These are phyloP conservation scores for Leptura quadrifasciata DNA, from an alignment of 2,888 invertebrate genomes.

Conservation along the genomic window DNA sequence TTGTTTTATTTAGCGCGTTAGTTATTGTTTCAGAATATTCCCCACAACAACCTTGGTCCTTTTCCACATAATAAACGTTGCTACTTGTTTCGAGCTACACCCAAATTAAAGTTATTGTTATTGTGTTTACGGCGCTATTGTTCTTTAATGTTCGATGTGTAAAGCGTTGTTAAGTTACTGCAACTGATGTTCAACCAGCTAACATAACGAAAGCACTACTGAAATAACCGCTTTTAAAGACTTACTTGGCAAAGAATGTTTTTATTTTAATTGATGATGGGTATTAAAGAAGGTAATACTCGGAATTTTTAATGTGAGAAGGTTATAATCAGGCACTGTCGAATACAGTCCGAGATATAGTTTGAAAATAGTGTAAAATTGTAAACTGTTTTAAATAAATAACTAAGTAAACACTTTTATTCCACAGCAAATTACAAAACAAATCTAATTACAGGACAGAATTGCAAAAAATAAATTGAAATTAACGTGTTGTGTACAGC, in stretches of 20 bases:
- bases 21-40: slow-evolving; percentile 1
- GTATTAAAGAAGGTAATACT: not conserved
- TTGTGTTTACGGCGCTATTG: slow-evolving; percentile 28
- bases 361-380: too few species aligned
- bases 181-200: slow-evolving; percentile 17
- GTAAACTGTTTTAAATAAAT: too few species aligned
- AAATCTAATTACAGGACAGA: too few species aligned
- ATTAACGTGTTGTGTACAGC: too few species aligned
- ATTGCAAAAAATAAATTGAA: too few species aligned
- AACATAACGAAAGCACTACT: slow-evolving; percentile 23
- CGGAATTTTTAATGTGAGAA: too few species aligned
- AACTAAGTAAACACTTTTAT: too few species aligned
- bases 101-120: slow-evolving; percentile 32
- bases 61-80: not conserved
- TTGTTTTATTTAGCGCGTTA: too few species aligned
- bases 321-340: too few species aligned
- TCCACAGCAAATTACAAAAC: too few species aligned
- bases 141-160: slow-evolving; percentile 22
- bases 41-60: not conserved
- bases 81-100: slow-evolving; percentile 10
- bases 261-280: not conserved
- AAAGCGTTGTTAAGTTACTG: slow-evolving; percentile 29
- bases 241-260: slow-evolving; percentile 17
- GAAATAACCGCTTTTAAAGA: slow-evolving; percentile 8
- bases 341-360: too few species aligned